Evolutionary conservation across 2,113 vertebrate species (phyloP), one percentile per base, ranked within the genome.

Genomic region (Labrus mixtus): DNA sequence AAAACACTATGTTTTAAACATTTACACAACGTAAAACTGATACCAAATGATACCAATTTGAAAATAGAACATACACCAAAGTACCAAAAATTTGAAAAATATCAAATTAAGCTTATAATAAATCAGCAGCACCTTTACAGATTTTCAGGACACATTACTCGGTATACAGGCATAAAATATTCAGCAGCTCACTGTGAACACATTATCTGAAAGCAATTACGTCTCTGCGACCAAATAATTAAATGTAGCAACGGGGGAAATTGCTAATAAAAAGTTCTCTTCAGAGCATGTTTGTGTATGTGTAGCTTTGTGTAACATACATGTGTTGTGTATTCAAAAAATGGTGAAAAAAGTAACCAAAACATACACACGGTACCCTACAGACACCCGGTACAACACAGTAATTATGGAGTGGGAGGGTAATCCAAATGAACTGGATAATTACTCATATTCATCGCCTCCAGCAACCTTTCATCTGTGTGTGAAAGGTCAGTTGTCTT

Each of bases 401-500:
- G 58, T 76, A 86, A 86, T 83, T 75, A 79, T 83, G 25, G 46
- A 11, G 19, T 57, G 67, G 73, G 73, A 70, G 68, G 63, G 62
- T 64, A 84, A 67, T 81, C 51, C 48, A 69, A 84, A 81, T 73
- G 17, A 77, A 90, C 39, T 41, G 9, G 11, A 91, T 70, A 80
- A 89, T 83, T 73, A 78, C 78, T 90, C 76, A 82, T 65, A 79
- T 79, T 62, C 50, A 54, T 78, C 13, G 77, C 84, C 80, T 76
- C 61, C 59, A 59, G 86, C 81, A 79, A 73, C 65, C 71, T 81
- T 84, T 80, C 55, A 64, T 68, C 55, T 51, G 25, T 73, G 74
- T 81, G 81, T 70, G 46, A 89, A 85, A 90, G 86, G 91, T 89
- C 88, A 85, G 61, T 63, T 71, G 76, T 76, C 64, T 73, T 67